Conservation (phyloP, 2,888 invertebrate genomes). For the Hemicrepidius hirtus region DNA sequence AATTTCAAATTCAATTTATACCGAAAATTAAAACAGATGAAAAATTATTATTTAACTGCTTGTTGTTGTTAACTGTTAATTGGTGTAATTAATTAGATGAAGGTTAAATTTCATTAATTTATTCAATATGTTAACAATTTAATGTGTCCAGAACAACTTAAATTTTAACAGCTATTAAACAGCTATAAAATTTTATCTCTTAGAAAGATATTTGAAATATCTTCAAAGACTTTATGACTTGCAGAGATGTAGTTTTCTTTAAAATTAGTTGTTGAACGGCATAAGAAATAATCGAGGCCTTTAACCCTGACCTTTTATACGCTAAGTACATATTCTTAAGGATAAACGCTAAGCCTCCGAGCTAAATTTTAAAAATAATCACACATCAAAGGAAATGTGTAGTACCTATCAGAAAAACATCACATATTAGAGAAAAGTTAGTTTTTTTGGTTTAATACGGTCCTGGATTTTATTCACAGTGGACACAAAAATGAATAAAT, state of each 20-base stretch:
- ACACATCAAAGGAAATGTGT: too few species aligned
- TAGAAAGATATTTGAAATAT: not conserved
- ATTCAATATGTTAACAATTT: conserved; percentile 19
- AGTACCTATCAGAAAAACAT: too few species aligned
- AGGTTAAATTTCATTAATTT: conserved; percentile 26
- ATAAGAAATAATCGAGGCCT: too few species aligned
- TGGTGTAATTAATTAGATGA: conserved; percentile 9
- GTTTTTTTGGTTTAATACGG: too few species aligned
- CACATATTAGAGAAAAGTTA: too few species aligned
- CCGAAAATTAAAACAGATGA: too few species aligned
- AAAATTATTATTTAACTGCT: conserved; percentile 2
- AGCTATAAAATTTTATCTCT: conserved; percentile 19
- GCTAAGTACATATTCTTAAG: too few species aligned
- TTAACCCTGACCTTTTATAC: too few species aligned
- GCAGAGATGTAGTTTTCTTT: not conserved
- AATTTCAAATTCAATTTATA: too few species aligned
- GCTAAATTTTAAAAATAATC: too few species aligned
- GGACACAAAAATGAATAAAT: not conserved
- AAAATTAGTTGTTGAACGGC: too few species aligned
- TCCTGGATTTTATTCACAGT: not conserved
- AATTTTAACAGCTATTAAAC: conserved; percentile 24
- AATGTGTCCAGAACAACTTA: conserved; percentile 11
- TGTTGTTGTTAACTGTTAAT: conserved; percentile 14
- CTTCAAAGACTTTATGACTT: conserved; percentile 3
- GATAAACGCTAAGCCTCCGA: not conserved